Conservation (phyloP, 2,888 invertebrate genomes). For the Villa cingulata region DNA sequence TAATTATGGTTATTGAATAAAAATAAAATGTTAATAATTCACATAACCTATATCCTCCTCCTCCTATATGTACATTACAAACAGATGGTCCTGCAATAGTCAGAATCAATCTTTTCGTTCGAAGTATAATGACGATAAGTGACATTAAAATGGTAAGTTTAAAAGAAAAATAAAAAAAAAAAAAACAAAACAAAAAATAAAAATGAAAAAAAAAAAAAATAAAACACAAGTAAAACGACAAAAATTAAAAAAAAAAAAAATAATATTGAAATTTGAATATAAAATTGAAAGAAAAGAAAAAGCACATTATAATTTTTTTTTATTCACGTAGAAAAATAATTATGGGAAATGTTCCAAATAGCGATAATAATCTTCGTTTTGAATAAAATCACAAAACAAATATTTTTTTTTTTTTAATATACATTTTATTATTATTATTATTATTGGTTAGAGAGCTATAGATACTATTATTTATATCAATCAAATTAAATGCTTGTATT, state of each 20-base stretch:
- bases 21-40: conserved; percentile 7
- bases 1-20: background rate
- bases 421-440: too few relatives aligned
- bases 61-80: conserved; percentile 23
- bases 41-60: background rate
- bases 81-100: conserved; percentile 94
- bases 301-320: too few relatives aligned
- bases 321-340: too few relatives aligned
- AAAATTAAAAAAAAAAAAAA: background rate
- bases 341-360: too few relatives aligned
- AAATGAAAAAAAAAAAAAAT: background rate
- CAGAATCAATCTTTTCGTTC: conserved; percentile 94
- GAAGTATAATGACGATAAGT: conserved; percentile 96
- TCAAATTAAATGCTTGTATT: too few relatives aligned
- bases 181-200: conserved; percentile 2
- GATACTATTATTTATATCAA: too few relatives aligned
- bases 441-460: too few relatives aligned
- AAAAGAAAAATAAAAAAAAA: background rate
- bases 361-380: too few relatives aligned
- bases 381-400: too few relatives aligned
- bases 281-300: too few relatives aligned
- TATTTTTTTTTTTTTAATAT: too few relatives aligned
- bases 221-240: too few relatives aligned
- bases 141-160: conserved; percentile 98
- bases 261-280: conserved; percentile 1